Evolutionary conservation across 2,113 vertebrate genomes (phyloP).

Genomic region (Oostethus manadensis): DNA sequence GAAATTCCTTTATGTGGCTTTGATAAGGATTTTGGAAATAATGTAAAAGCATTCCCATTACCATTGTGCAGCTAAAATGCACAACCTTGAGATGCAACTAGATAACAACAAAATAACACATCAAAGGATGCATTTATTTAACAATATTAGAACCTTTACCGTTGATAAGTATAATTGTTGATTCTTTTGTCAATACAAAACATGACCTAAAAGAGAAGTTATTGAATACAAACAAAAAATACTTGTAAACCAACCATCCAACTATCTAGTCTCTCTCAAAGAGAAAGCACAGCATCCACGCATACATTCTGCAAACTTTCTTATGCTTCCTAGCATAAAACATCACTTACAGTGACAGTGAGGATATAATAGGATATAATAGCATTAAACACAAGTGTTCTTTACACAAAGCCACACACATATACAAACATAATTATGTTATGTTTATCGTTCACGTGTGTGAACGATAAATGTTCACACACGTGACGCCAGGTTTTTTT

Average conservation of each 20-base stretch:
- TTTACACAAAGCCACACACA: constrained; percentile 15
- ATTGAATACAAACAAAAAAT: neutral
- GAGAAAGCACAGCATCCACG: constrained; percentile 14
- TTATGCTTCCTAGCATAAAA: constrained; percentile 27
- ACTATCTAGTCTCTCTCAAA: neutral
- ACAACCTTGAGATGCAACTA: neutral
- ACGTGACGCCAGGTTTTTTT: constrained; percentile 22
- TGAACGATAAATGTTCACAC: too few relatives aligned
- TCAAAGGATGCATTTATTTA: constrained; percentile 49
- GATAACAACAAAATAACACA: neutral
- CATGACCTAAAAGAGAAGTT: constrained; percentile 2
- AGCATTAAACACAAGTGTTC: constrained; percentile 14
- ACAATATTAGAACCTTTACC: constrained; percentile 16
- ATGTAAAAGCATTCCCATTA: neutral
- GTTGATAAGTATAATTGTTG: constrained; percentile 9
- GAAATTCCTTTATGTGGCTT: too few relatives aligned
- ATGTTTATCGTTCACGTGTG: too few relatives aligned
- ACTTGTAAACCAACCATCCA: constrained; percentile 25
- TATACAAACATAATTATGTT: constrained; percentile 2
- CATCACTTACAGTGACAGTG: constrained; percentile 30
- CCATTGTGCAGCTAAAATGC: constrained; percentile 42
- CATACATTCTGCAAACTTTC: constrained; percentile 41
- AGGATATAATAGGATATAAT: constrained; percentile 22
- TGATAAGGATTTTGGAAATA: too few relatives aligned
- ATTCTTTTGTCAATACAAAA: constrained; percentile 19